Conservation (phyloP, 2,888 invertebrate species). For the Drosophila lutescens region DNA sequence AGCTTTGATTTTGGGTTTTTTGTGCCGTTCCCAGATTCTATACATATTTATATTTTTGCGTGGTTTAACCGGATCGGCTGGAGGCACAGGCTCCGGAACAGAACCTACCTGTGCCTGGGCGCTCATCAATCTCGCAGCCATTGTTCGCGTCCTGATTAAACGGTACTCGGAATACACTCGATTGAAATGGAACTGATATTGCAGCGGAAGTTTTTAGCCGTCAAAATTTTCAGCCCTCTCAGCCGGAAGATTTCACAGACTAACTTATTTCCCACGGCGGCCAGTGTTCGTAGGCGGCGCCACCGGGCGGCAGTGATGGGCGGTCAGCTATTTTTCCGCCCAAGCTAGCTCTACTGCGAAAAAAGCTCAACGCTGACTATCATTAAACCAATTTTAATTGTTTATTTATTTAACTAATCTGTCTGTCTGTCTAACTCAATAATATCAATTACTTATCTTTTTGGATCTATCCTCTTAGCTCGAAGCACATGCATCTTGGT, state of each 20-base stretch:
- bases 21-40: slow-evolving; percentile 7
- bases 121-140: slow-evolving; percentile 82
- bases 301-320: background rate
- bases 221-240: slow-evolving; percentile 84
- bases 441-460: too few species aligned
- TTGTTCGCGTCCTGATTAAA: slow-evolving; percentile 56
- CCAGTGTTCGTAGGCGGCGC: slow-evolving; percentile 12
- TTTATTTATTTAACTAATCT: too few species aligned
- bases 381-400: too few species aligned
- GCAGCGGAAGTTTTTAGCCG: slow-evolving; percentile 47
- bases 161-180: slow-evolving; percentile 51
- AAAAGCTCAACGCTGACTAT: background rate
- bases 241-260: slow-evolving; percentile 84
- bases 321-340: background rate
- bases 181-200: slow-evolving; percentile 37
- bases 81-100: slow-evolving; percentile 13
- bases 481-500: too few species aligned
- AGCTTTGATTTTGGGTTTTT: slow-evolving; percentile 37
- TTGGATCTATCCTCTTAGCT: too few species aligned
- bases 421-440: too few species aligned
- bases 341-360: background rate
- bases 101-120: slow-evolving; percentile 82
- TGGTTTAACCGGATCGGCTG: background rate
- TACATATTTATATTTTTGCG: slow-evolving; percentile 15
- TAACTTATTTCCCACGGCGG: slow-evolving; percentile 49